Evolutionary conservation across 2,797 vertebrate genomes (phyloP).

Genomic region (Prionace glauca): DNA sequence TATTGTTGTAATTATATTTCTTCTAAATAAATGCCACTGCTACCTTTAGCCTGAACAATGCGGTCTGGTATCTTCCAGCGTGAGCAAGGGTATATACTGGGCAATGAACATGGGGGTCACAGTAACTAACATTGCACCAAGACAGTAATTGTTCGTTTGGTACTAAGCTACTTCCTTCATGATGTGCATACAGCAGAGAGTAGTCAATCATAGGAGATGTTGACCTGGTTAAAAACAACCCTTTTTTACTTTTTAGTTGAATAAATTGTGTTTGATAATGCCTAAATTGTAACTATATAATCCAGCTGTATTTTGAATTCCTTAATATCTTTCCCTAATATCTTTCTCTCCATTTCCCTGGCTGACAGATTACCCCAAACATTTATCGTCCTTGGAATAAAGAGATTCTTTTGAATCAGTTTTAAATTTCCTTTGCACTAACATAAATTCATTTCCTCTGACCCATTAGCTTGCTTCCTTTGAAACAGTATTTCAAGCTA

Average conservation of each 20-base stretch:
- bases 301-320: neutral
- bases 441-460: neutral
- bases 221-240: neutral
- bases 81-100: neutral
- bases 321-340: neutral
- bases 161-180: neutral
- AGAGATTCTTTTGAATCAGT: neutral
- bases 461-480: neutral
- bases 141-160: neutral
- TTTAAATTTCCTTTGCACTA: neutral
- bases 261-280: neutral
- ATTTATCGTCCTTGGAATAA: neutral
- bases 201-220: neutral
- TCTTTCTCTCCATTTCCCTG: neutral
- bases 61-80: neutral
- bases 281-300: neutral
- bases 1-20: neutral
- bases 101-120: neutral
- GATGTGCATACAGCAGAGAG: neutral
- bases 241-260: neutral
- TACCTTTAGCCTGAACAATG: neutral
- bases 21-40: neutral
- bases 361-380: neutral
- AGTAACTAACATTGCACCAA: neutral
- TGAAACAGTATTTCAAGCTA: neutral